Evolutionary conservation across 2,888 invertebrate species (phyloP).

Genomic region (Nezara viridula): DNA sequence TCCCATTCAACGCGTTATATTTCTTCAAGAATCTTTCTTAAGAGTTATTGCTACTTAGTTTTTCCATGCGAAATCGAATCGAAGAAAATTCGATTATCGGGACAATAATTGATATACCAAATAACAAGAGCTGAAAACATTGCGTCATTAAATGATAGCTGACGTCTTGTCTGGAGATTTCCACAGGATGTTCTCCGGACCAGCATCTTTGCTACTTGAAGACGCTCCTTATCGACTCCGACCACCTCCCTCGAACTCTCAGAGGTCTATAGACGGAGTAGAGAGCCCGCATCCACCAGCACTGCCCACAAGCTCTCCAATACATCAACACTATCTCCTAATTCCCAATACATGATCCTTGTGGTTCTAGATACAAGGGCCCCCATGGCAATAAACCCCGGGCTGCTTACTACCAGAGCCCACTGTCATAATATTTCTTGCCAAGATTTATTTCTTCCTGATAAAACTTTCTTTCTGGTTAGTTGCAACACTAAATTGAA

Average conservation of each 20-base stretch:
- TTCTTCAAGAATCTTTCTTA: too few relatives aligned
- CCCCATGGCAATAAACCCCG: conserved; percentile 19
- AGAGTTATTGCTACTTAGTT: too few relatives aligned
- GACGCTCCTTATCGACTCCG: not conserved
- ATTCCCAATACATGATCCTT: not conserved
- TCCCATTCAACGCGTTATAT: too few relatives aligned
- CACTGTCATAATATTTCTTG: not conserved
- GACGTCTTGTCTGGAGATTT: not conserved
- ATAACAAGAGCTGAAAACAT: too few relatives aligned
- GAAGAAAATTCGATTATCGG: too few relatives aligned
- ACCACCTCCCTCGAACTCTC: not conserved
- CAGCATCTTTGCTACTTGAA: not conserved
- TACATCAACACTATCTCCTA: conserved; percentile 8
- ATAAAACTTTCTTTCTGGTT: not conserved
- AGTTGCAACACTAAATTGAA: not conserved
- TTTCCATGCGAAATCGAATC: too few relatives aligned
- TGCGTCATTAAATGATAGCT: not conserved
- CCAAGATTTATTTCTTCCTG: conserved; percentile 34
- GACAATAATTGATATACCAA: too few relatives aligned
- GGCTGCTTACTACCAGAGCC: not conserved
- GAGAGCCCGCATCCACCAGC: not conserved
- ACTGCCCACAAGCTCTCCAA: not conserved
- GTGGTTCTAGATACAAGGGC: not conserved
- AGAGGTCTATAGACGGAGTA: not conserved
- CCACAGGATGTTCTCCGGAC: not conserved